phyloP scores from a whole-genome alignment of 2,888 invertebrate species.

The Phaedon cochleariae region DNA sequence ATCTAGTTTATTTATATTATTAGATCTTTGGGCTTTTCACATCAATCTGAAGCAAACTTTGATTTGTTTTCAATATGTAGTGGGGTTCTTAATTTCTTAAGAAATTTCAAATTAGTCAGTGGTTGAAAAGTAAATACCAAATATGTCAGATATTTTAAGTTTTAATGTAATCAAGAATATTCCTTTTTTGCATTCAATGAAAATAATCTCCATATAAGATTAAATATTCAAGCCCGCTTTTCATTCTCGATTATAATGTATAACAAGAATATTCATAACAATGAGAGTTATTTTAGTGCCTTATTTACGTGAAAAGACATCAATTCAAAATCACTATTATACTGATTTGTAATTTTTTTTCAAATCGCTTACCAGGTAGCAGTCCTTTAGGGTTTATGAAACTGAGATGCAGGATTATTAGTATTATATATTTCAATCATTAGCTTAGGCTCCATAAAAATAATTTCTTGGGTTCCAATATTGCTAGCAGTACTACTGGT shows the following conservation, averaged over 20 bases:
- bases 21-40: no score
- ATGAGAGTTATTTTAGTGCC: constrained; percentile 31
- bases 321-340: not conserved
- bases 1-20: no score
- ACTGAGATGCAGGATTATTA: no score
- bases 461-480: not conserved
- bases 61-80: no score
- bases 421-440: not conserved
- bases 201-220: not conserved
- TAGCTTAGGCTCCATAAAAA: not conserved
- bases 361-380: constrained; percentile 24
- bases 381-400: not conserved
- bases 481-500: not conserved
- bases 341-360: not conserved
- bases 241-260: no score
- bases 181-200: not conserved
- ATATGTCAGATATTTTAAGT: not conserved
- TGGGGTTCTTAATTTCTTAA: no score
- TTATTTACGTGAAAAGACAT: constrained; percentile 26
- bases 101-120: not conserved
- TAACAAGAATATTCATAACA: not conserved
- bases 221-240: no score
- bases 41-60: no score
- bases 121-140: not conserved
- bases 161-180: not conserved